Evolutionary conservation across 2,113 vertebrate genomes (phyloP), one percentile per base, ranked within the genome.

Genomic region (Pelobates fuscus): DNA sequence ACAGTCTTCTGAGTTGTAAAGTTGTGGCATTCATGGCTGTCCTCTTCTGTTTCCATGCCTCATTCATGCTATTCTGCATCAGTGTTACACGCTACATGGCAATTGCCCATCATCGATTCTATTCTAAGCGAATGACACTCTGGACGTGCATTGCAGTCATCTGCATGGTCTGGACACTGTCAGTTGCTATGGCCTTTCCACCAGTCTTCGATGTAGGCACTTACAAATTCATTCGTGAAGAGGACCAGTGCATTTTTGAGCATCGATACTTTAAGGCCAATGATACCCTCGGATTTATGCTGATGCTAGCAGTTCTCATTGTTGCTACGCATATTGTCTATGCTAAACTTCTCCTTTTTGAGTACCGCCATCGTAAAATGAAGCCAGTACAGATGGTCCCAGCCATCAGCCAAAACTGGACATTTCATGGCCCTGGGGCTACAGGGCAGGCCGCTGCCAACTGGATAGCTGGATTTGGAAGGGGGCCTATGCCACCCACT

Each of bases 331-430:
- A 97, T 27, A 93, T 94, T 57, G 95, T 97, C 86, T 97, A 97
- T 78, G 93, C 94, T 88, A 96, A 96, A 87, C 90, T 97, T 71
- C 91, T 96, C 81, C 90, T 95, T 77, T 97, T 97, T 15, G 94
- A 96, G 84, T 96, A 97, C 81, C 88, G 94, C 84, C 95, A 96
- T 88, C 94, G 95, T 78, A 96, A 96, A 90, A 96, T 96, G 94
- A 95, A 95, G 86, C 94, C 95, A 0, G 92, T 96, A 80, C 95
- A 97, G 87, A 93, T 95, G 80, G 95, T 97, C 71, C 95, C 95
- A 1, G 95, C 95, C 59, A 95, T 97, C 85, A 97, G 95, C 87
- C 95, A 97, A 85, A 96, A 96, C 89, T 96, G 95, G 95, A 96
- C 95, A 88, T 97, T 97, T 85, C 95, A 97, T 66, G 95, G 95